These are phyloP conservation scores for Bos indicus DNA, from an alignment of 2,113 vertebrate genomes.

Conservation along the genomic window DNA sequence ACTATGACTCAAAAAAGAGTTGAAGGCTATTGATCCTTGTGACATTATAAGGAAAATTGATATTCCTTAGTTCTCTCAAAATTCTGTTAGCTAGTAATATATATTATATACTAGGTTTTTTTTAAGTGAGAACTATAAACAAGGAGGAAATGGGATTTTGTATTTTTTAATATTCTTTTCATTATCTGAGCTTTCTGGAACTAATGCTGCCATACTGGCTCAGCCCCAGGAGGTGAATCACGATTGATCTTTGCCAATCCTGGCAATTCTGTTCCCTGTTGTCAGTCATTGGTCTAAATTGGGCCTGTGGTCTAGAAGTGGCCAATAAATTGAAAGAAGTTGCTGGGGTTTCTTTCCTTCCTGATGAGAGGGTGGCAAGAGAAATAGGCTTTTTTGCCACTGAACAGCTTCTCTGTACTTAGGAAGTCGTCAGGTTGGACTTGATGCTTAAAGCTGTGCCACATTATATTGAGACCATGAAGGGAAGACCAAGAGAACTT, in stretches of 20 bases:
- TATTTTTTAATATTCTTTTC: background rate
- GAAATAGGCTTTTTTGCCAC: background rate
- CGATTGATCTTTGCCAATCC: background rate
- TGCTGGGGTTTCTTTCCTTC: background rate
- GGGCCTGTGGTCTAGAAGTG: background rate
- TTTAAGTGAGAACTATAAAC: background rate
- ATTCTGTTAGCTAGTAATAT: conserved; percentile 9
- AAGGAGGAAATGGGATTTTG: background rate
- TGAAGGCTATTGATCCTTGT: background rate
- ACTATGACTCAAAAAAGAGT: conserved; percentile 2
- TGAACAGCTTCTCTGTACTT: background rate
- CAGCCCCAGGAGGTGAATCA: background rate
- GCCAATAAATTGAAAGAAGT: background rate
- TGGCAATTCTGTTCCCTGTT: background rate
- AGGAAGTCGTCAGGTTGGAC: background rate
- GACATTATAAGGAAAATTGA: background rate
- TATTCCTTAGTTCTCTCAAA: background rate
- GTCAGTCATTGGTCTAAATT: background rate
- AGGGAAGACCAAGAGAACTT: conserved; percentile 6
- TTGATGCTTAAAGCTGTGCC: background rate
- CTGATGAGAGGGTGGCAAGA: background rate
- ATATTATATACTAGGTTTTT: background rate
- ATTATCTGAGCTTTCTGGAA: background rate
- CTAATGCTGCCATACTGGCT: background rate
- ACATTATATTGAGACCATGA: background rate